Evolutionary conservation across 2,888 invertebrate genomes (phyloP), one percentile per base, ranked within the genome.

Genomic region (Unio pictorum): DNA sequence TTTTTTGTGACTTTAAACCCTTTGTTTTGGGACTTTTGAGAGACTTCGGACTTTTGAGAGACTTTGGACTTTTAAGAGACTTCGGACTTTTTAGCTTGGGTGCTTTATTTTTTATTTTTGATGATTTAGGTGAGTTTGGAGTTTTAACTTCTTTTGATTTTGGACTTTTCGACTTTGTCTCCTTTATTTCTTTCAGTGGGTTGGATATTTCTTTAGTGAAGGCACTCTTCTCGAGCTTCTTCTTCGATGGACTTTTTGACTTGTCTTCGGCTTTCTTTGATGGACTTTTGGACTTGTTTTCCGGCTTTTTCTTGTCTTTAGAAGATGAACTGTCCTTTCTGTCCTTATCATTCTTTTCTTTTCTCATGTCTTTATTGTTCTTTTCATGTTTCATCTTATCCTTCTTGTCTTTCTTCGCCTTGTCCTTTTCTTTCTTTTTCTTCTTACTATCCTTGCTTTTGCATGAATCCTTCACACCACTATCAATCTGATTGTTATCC

Each of bases 1-100:
- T 64, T 60, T 67, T 66, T 0, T 71, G 55, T 4, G 73, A 69
- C n/a, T 72, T 76, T 6, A 71, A 65, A 59, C 68, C 67, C 66
- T 63, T 69, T 45, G 71, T 62, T 45, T 69, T 71, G 34, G 60
- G 55, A 20, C 61, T 68, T 69, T 68, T 58, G 1, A 70, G 63
- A 4, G 72, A 71, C 60, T 73, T 73, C 26, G 56, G 20, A n/a
- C 54, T 56, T 56, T 59, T 57, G 20, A 54, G 30, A 23, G 60
- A 71, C 60, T 73, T 73, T 23, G 56, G 20, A n/a, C 54, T 56
- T 56, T 59, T 57, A 17, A 54, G 30, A 23, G 60, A 54, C 18
- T 69, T 20, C 66, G 64, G n/a, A 61, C 63, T n/a, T 64, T 69
- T 18, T 64, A 66, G 54, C 15, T 54, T 28, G 23, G 57, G 65